Percentiles rank a stretch among this genome's conserved stretches.
phyloP scores from a whole-genome alignment of 2,113 vertebrate genomes.

The Nyctereutes procyonoides region DNA sequence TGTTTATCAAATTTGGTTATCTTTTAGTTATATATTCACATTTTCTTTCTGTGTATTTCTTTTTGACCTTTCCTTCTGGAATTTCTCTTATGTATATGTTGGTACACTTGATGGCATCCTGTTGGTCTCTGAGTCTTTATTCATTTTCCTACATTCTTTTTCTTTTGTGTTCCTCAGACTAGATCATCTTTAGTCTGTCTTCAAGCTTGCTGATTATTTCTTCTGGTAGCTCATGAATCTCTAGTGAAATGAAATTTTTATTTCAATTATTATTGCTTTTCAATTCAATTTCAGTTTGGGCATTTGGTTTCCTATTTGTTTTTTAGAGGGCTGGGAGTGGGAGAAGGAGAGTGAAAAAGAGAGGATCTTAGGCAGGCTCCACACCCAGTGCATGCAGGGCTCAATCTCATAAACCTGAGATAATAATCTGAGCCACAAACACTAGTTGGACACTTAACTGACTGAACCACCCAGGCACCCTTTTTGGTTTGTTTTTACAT shows the following conservation, averaged over 20 bases:
- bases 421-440: background rate
- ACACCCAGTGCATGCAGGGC: background rate
- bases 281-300: background rate
- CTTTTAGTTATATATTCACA: background rate
- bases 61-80: background rate
- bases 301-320: background rate
- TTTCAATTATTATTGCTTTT: slow-evolving; percentile 22
- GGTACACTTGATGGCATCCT: background rate
- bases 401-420: background rate
- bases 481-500: background rate
- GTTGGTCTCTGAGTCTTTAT: background rate
- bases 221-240: background rate
- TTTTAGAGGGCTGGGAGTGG: background rate
- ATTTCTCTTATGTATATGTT: background rate
- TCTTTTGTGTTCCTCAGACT: background rate
- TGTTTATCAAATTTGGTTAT: background rate
- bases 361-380: background rate
- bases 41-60: background rate
- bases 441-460: background rate
- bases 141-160: background rate
- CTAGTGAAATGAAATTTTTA: background rate
- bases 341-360: background rate
- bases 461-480: background rate
- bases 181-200: background rate
- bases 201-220: background rate